phyloP scores from a whole-genome alignment of 2,888 invertebrate species.

The Pycnomerus fuliginosus region DNA sequence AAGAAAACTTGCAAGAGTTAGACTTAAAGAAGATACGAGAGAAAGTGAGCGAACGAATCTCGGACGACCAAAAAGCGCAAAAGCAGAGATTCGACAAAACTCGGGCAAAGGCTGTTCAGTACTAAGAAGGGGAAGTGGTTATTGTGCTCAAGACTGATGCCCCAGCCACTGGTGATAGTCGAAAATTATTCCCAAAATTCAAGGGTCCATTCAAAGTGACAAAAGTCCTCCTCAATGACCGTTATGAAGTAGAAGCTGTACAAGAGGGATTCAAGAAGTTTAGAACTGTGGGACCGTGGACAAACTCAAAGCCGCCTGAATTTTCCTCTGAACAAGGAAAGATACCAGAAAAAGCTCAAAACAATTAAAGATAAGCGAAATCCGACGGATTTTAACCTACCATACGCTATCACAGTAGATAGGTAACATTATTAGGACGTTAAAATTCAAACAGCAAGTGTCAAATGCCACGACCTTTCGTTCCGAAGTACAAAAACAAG shows the following conservation, averaged over 20 bases:
- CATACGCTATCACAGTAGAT: too few relatives aligned
- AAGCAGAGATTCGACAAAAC: conserved; percentile 21
- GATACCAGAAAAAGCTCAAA: too few relatives aligned
- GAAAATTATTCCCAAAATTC: not conserved
- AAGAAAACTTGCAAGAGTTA: conserved; percentile 1
- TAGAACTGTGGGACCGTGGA: not conserved
- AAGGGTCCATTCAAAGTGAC: not conserved
- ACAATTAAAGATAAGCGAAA: too few relatives aligned
- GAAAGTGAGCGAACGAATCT: conserved; percentile 12
- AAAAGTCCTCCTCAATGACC: not conserved
- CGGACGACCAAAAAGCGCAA: conserved; percentile 18
- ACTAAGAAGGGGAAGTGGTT: not conserved
- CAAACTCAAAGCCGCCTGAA: not conserved
- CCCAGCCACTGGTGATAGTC: not conserved
- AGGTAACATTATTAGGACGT: too few relatives aligned
- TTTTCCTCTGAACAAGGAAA: too few relatives aligned
- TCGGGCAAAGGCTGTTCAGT: conserved; percentile 4
- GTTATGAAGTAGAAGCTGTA: not conserved
- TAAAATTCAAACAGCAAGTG: too few relatives aligned
- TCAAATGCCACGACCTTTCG: too few relatives aligned
- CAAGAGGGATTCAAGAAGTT: conserved; percentile 11
- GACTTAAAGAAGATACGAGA: conserved; percentile 13
- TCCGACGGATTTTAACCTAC: too few relatives aligned
- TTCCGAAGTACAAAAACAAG: too few relatives aligned
- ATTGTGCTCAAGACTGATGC: conserved; percentile 12